Conservation (phyloP, 2,797 vertebrate species). For the Channa striata region DNA sequence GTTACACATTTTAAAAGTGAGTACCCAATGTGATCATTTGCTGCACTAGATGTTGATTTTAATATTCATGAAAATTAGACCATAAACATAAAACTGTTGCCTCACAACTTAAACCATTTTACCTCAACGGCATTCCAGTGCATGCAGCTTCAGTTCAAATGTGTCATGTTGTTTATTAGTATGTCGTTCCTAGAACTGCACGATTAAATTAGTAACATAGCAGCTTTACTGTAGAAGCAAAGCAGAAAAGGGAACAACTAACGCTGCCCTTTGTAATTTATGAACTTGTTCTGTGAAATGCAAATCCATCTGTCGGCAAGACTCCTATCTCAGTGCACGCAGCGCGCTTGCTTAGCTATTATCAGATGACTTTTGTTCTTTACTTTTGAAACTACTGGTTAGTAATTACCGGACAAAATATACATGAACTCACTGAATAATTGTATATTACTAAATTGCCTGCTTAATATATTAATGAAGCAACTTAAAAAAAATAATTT, state of each 20-base stretch:
- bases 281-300: background rate
- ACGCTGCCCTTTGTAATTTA: constrained; percentile 15
- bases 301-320: background rate
- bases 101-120: constrained; percentile 23
- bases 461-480: background rate
- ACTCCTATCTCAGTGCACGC: background rate
- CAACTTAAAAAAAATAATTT: background rate
- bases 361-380: background rate
- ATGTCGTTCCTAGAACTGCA: constrained; percentile 19
- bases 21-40: background rate
- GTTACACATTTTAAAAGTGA: too few species aligned
- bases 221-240: background rate
- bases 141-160: constrained; percentile 47
- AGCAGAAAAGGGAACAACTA: background rate
- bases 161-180: constrained; percentile 3
- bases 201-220: background rate
- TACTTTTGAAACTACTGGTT: background rate
- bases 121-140: constrained; percentile 35
- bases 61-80: background rate
- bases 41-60: constrained; percentile 7
- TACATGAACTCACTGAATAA: background rate
- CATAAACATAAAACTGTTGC: background rate
- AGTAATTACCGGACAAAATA: background rate
- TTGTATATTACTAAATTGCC: constrained; percentile 4
- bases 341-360: background rate